Base-by-base conservation (phyloP, 1,140 invertebrate genomes). In the Drosophila leontia region DNA sequence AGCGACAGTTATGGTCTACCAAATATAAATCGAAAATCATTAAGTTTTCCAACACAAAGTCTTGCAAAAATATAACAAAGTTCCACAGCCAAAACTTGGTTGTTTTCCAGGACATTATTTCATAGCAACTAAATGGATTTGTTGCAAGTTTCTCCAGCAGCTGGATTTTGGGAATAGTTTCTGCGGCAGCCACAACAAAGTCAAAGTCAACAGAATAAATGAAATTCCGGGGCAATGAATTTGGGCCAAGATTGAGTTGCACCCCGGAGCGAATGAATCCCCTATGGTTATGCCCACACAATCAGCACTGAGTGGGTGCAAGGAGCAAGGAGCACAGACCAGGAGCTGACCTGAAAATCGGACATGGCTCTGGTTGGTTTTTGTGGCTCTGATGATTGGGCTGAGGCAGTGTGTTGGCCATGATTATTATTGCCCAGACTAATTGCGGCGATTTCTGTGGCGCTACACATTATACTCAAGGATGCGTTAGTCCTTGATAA, bases 171-270 rank as follows among this genome's bases (percentile, higher is more conserved):
- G 17, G 41, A 53, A 63, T 76, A 72, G 72, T 23, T 45, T 48
- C n/a, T 4, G 29, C 7, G 17, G 13, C 13, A 29, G 9, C 60
- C 61, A 62, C 61, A 80, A 57, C 60, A 67, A 68, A 80, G 77
- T 58, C 29, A 29, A 41, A 55, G 61, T 59, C 41, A 29, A 62
- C 48, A 32, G 11, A 63, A 57, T 42, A 69, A 60, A 70, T 75
- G 58, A 76, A 70, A 81, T 81, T 70, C 53, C 68, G 17, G 50
- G 13, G 17, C 47, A 35, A 51, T 35, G 75, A 70, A 64, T 75
- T 76, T 64, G 56, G 57, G 44, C 15, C n/a, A 59, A 17, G 47
- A 69, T 69, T 35, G 35, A 51, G 65, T 35, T 68, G 35, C 45
- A 26, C 19, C 53, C 19, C 8, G 19, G 8, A n/a, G 55, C 6